Evolutionary conservation across 2,888 invertebrate species (phyloP), one percentile per base, ranked within the genome.

Genomic region (Phrixothrix hirtus): DNA sequence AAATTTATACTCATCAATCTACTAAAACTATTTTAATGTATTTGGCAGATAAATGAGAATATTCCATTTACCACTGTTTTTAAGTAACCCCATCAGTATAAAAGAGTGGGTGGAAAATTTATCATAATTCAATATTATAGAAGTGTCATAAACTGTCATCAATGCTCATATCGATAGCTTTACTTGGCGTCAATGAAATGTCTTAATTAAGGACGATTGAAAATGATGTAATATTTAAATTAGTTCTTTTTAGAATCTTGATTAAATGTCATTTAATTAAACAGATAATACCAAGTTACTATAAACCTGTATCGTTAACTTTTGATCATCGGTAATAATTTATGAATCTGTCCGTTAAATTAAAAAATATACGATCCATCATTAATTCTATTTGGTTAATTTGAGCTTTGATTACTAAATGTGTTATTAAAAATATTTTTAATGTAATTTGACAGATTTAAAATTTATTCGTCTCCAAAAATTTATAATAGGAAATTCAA

Each of bases 111-210:
- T 36, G 32, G 46, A 15, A 43, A 37, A 43, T 49, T 43, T 42
- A 42, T 49, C 36, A 35, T 49, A 49, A 49, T 49, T 43, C 49
- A 37, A 43, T 49, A 43, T 27, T 39, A 41, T 34, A 30, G 32
- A 30, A 41, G 39, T 44, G 27, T 25, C 36, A 44, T 44, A 44
- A 44, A 44, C 44, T 35, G 27, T 41, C 36, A 30, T 43, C 36
- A 26, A 35, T 29, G 15, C 2, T 25, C 42, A 42, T 21, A 49
- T 49, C 30, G 37, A 42, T 49, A 36, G 36, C 16, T 17, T 44
- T 36, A 35, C 34, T 44, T 29, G 44, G 29, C 44, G 15, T 35
- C 26, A 15, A 34, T 44, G 44, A 35, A 44, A 36, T 36, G 29
- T 35, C 44, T 44, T 44, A 44, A 44, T 44, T 44, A 44, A 44